Percentiles rank a stretch among this genome's conserved stretches.
Conservation (phyloP, 1,140 invertebrate species). For the Neodiprion fabricii region DNA sequence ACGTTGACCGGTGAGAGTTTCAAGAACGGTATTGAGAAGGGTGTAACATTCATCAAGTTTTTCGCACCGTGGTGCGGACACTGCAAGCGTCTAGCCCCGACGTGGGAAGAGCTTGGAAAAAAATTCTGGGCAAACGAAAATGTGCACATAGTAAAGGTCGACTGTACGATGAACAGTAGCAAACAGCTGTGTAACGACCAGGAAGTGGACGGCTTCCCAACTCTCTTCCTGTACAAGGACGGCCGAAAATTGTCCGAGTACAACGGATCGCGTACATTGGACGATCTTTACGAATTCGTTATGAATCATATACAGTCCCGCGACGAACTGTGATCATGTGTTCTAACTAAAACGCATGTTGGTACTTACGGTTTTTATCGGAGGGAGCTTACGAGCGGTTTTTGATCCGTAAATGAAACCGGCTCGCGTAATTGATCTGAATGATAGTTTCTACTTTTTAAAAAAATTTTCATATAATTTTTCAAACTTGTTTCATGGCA, state of each 20-base stretch:
- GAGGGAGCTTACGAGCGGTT: not conserved
- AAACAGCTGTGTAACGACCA: constrained; percentile 72
- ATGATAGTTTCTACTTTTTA: too few species aligned
- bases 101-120: constrained; percentile 74
- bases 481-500: too few species aligned
- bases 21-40: constrained; percentile 67
- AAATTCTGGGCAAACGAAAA: constrained; percentile 64
- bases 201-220: constrained; percentile 75
- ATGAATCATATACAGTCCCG: constrained; percentile 61
- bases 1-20: constrained; percentile 73
- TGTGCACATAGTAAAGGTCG: constrained; percentile 74
- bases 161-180: constrained; percentile 69
- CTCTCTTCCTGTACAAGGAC: constrained; percentile 71
- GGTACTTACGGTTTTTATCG: not conserved
- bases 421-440: too few species aligned
- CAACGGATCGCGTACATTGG: constrained; percentile 71
- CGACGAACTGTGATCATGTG: constrained; percentile 66
- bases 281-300: constrained; percentile 72
- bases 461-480: too few species aligned
- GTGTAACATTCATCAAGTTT: constrained; percentile 77
- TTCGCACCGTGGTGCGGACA: constrained; percentile 84
- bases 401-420: too few species aligned
- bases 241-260: constrained; percentile 75
- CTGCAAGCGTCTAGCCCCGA: constrained; percentile 73
- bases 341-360: not conserved